phyloP scores from a whole-genome alignment of 2,888 invertebrate genomes.

The Timema podura region DNA sequence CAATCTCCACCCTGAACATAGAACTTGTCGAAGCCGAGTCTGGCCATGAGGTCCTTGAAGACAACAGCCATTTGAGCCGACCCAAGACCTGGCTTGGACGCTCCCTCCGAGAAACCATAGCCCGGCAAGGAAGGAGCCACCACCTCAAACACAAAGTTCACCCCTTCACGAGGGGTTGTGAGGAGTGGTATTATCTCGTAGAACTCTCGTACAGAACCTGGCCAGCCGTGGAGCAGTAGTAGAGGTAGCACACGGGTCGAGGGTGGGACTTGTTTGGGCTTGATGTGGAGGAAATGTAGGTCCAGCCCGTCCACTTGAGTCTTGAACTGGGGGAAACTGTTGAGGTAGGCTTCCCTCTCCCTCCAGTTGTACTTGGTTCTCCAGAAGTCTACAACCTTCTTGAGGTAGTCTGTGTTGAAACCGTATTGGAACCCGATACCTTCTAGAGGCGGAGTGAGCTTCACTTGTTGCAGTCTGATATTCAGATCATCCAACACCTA shows the following conservation, averaged over 20 bases:
- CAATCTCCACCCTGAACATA: conserved; percentile 79
- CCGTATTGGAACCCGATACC: conserved; percentile 76
- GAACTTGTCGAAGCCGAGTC: conserved; percentile 62
- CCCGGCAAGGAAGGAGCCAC: conserved; percentile 66
- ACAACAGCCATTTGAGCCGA: conserved; percentile 51
- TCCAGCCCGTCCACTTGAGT: conserved; percentile 65
- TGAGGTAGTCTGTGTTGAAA: conserved; percentile 65
- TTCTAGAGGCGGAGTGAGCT: conserved; percentile 55
- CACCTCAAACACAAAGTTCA: conserved; percentile 63
- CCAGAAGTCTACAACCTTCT: conserved; percentile 73
- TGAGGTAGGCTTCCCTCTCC: conserved; percentile 64
- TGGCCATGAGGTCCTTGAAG: conserved; percentile 63
- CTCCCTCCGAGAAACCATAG: conserved; percentile 60
- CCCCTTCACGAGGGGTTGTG: conserved; percentile 49
- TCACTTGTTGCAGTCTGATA: conserved; percentile 48
- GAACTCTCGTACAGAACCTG: conserved; percentile 77
- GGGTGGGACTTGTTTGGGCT: conserved; percentile 50
- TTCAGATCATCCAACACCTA: conserved; percentile 60
- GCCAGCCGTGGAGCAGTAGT: conserved; percentile 80
- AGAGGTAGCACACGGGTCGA: conserved; percentile 57
- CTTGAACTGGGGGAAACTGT: conserved; percentile 67
- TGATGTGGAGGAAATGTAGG: conserved; percentile 71
- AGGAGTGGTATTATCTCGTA: conserved; percentile 68
- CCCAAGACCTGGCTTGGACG: conserved; percentile 36
- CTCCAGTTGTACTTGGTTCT: conserved; percentile 68